Base-by-base conservation (phyloP, 2,888 invertebrate species). In the Mimachlamys varia region DNA sequence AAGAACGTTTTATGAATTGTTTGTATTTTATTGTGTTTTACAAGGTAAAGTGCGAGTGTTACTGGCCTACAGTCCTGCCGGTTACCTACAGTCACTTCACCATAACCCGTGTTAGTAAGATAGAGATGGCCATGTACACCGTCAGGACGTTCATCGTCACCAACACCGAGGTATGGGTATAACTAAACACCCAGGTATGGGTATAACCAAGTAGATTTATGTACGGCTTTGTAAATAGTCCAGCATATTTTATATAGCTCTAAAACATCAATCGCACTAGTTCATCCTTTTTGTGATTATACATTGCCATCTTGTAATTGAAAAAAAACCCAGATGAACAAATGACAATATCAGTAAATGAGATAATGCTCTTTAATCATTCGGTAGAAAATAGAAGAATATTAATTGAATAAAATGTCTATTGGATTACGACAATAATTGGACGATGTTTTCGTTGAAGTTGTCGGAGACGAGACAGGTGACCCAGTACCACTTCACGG, bases 51-150 rank as follows among this genome's bases (percentile, higher is more conserved):
- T 97, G 97, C 95, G 97, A 97, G 97, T 99, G 99, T 96, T 99
- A 99, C 97, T 99, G 99, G 99, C 99, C 99, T 0, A 98, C 98
- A 97, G 99, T 99, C 96, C 98, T 99, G 97, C 99, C 99, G 55
- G 98, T 98, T 88, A 98, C 98, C 97, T 99, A 99, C 97, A 99
- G 99, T 4, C 99, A 99, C 97, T 99, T 99, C 96, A 94, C 96
- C 93, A 96, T 97, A 38, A 89, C 90, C 5, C 88, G 93, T 10
- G 90, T 91, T 76, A 91, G 89, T 15, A 90, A 90, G n/a, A 93
- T 91, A 89, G 92, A 94, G 88, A 89, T 93, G 37, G 92, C 93
- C 0, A 94, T 90, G 90, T 94, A 93, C 62, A 93, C 94, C 0
- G 88, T 94, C 3, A 88, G 94, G 17, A 91, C 93, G 0, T 90